Evolutionary conservation across 2,113 vertebrate genomes (phyloP).

Genomic region (Grantiella picta): DNA sequence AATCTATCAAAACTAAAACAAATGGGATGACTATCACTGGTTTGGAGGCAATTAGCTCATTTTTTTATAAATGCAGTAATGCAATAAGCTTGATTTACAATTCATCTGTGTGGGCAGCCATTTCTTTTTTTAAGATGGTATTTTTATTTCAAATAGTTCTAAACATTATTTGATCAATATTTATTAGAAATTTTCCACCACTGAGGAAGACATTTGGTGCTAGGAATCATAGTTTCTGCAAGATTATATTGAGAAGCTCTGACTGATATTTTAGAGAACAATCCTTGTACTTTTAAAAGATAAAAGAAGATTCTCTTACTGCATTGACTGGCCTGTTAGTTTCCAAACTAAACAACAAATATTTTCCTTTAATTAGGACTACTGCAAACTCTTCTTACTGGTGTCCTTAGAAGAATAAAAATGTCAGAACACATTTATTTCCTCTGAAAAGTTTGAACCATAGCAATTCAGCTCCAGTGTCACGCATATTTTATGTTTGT

Average conservation of each 20-base stretch:
- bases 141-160: not conserved
- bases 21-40: not conserved
- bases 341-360: not conserved
- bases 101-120: not conserved
- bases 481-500: not conserved
- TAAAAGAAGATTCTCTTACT: not conserved
- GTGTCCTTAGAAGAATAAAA: not conserved
- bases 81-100: not conserved
- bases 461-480: not conserved
- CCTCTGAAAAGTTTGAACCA: not conserved
- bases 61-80: not conserved
- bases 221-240: not conserved
- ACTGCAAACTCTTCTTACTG: not conserved
- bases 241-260: not conserved
- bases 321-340: not conserved
- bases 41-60: not conserved
- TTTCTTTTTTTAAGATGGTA: not conserved
- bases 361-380: not conserved
- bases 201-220: not conserved
- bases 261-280: not conserved
- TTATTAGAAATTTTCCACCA: not conserved
- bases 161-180: not conserved
- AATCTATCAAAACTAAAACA: not conserved
- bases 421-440: not conserved
- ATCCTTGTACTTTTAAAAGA: not conserved